phyloP scores from a whole-genome alignment of 1,140 invertebrate species.

The Drosophila aff. region DNA sequence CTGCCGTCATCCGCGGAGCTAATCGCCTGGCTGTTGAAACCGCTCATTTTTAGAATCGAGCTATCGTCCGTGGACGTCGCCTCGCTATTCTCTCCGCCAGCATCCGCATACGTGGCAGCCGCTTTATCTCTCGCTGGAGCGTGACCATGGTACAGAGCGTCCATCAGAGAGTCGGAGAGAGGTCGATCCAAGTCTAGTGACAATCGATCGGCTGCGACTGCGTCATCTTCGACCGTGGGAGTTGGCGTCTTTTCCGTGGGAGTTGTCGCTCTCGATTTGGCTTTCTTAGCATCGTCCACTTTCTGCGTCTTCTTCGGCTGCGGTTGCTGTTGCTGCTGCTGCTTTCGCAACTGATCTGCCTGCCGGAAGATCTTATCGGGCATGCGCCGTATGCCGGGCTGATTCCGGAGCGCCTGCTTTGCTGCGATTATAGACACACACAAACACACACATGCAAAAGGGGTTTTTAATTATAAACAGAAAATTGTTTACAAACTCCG shows the following conservation, averaged over 20 bases:
- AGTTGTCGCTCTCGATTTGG: conserved; percentile 46
- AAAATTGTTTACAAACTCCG: conserved; percentile 60
- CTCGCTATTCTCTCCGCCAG: conserved; percentile 37
- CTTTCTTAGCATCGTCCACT: conserved; percentile 30
- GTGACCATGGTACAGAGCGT: conserved; percentile 69
- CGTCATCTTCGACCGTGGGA: conserved; percentile 47
- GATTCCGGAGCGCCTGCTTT: conserved; percentile 64
- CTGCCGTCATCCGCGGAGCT: conserved; percentile 52
- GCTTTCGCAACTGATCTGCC: conserved; percentile 69
- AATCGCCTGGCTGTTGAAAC: conserved; percentile 7
- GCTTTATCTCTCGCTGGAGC: conserved; percentile 17
- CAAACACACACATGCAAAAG: conserved; percentile 31
- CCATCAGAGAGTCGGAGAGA: conserved; percentile 73
- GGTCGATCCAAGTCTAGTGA: conserved; percentile 60
- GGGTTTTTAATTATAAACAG: conserved; percentile 37
- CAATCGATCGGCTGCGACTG: conserved; percentile 39
- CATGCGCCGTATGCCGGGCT: conserved; percentile 78
- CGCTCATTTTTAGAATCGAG: conserved; percentile 63
- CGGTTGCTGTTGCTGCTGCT: conserved; percentile 40
- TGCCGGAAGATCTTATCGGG: conserved; percentile 73
- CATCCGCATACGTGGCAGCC: conserved; percentile 62
- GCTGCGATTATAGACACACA: conserved; percentile 49
- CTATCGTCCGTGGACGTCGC: conserved; percentile 50
- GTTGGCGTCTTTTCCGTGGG: conserved; percentile 50
- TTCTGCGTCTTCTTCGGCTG: conserved; percentile 42